phyloP scores from a whole-genome alignment of 92 coral and sea anemone genomes.

The Isaurus tuberculatus region DNA sequence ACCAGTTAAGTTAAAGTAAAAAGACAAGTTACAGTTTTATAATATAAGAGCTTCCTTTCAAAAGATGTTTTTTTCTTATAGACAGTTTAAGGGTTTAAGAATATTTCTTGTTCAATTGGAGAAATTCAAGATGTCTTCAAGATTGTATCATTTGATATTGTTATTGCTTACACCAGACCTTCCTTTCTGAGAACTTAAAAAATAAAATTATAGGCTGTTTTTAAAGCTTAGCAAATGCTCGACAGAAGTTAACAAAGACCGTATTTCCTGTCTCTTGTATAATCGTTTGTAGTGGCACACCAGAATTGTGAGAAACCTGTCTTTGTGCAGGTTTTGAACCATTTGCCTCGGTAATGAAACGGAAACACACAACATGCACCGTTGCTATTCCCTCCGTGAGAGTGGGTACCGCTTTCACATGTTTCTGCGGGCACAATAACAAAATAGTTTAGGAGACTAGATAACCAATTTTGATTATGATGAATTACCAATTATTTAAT shows the following conservation, averaged over 20 bases:
- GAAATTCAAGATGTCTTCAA: no score
- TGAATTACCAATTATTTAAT: no score
- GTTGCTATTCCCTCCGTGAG: constrained; percentile 55
- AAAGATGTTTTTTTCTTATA: no score
- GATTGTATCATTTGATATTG: no score
- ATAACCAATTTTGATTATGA: no score
- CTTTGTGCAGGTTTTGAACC: constrained; percentile 53
- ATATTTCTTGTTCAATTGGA: no score
- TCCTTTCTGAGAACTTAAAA: not conserved
- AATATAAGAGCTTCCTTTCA: no score
- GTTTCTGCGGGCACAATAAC: constrained; percentile 2
- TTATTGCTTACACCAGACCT: not conserved
- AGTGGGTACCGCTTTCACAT: constrained; percentile 52
- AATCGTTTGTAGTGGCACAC: constrained; percentile 52
- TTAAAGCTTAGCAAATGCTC: not conserved
- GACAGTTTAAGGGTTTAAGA: no score
- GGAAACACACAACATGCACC: constrained; percentile 64
- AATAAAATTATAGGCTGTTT: not conserved
- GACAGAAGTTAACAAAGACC: constrained; percentile 47
- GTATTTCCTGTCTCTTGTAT: constrained; percentile 49
- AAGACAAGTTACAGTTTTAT: no score
- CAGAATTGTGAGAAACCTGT: constrained; percentile 39
- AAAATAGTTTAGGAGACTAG: not conserved
- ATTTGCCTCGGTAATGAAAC: constrained; percentile 42
- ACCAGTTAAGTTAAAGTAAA: no score